Base-by-base conservation (phyloP, 2,888 invertebrate species). In the Trachelus troglodyta region DNA sequence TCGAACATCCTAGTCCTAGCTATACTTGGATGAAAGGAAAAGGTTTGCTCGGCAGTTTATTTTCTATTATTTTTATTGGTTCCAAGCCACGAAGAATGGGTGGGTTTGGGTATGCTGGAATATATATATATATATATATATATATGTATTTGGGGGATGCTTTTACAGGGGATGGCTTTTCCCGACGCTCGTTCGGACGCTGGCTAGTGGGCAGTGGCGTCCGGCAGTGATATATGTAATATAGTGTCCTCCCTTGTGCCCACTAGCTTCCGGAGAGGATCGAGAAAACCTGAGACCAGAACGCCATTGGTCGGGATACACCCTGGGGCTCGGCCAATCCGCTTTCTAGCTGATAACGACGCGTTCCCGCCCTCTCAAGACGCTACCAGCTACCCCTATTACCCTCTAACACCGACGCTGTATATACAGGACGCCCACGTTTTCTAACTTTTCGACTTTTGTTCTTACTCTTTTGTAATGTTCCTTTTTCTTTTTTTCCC, bases 281-380 rank as follows among this genome's bases (percentile, higher is more conserved):
- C 87, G 87, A 87, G 90, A 89, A 90, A 88, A 89, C 81, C 85
- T 85, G 90, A 90, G 89, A 91, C 91, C 91, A 91, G 87, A 81
- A 81, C 85, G 85, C 87, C 82, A 91, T 91, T 91, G 91, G 91
- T 80, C 85, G 85, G 83, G 79, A 76, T 56, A 83, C 82, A 80
- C 83, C 80, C 82, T 80, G 74, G 83, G 84, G 84, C 84, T 87
- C 87, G 88, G 83, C 91, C 91, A 91, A 91, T 90, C 89, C 87
- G 79, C 81, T 84, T 76, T 78, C 85, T 82, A 82, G 85, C 80
- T 91, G 91, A 91, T 91, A 91, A 91, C 90, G 88, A 85, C 83
- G 90, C 86, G 89, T 88, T 88, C 56, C 89, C 90, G 91, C 91
- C 91, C 89, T 89, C 89, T 89, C 87, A 91, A 91, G 91, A 91